phyloP scores from a whole-genome alignment of 2,888 invertebrate species.

The Cybosia mesomella region DNA sequence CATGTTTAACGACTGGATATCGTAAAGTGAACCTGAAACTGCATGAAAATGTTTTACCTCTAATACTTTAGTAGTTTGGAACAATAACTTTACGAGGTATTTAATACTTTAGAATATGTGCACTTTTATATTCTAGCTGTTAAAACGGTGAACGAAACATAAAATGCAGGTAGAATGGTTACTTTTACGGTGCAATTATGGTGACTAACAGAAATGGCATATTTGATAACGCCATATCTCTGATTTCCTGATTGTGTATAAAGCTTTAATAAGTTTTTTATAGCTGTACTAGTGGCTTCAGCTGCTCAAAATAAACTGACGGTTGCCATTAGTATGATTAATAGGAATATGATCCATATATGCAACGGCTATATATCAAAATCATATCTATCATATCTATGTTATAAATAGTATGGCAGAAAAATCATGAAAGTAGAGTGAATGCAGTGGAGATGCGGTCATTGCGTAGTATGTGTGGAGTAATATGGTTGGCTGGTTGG shows the following conservation, averaged over 20 bases:
- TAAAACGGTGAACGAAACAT: slow-evolving; percentile 29
- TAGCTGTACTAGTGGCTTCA: too few relatives aligned
- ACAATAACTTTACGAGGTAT: slow-evolving; percentile 13
- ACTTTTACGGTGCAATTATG: slow-evolving; percentile 34
- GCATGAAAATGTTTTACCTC: background rate
- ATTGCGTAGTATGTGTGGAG: too few relatives aligned
- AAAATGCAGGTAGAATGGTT: slow-evolving; percentile 27
- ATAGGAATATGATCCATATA: too few relatives aligned
- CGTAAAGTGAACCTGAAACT: background rate
- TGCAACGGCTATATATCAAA: too few relatives aligned
- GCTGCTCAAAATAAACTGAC: too few relatives aligned
- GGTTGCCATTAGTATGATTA: too few relatives aligned
- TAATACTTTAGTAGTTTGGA: slow-evolving; percentile 3
- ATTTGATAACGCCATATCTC: slow-evolving; percentile 15
- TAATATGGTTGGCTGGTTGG: too few relatives aligned
- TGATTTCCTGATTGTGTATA: background rate
- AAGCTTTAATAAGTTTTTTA: too few relatives aligned
- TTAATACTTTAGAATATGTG: slow-evolving; percentile 4
- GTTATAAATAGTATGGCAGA: too few relatives aligned
- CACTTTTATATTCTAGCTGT: slow-evolving; percentile 21
- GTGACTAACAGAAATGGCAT: slow-evolving; percentile 22
- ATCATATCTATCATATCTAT: too few relatives aligned
- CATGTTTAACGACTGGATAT: background rate
- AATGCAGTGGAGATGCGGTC: too few relatives aligned
- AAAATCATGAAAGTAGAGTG: too few relatives aligned